Percentiles rank a stretch among this genome's conserved stretches.
phyloP scores from a whole-genome alignment of 2,113 vertebrate genomes.

The Prunella fulvescens region DNA sequence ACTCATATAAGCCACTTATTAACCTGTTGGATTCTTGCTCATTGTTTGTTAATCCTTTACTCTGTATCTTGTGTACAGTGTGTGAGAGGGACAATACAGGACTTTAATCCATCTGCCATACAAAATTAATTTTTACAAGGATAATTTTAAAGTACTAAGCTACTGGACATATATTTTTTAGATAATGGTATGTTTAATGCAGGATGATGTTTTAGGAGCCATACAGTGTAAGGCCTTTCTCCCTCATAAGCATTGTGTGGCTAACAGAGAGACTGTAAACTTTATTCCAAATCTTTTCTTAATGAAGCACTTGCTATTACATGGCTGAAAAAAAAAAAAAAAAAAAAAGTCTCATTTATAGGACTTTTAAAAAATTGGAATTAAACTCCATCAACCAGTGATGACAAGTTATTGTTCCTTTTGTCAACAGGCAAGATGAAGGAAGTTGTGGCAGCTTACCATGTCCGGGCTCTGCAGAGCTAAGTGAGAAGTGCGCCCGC shows the following conservation, averaged over 20 bases:
- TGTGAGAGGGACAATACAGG: not conserved
- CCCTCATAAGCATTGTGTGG: not conserved
- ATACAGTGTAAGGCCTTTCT: not conserved
- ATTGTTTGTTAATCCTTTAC: not conserved
- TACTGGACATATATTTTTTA: not conserved
- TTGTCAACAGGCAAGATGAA: slow-evolving; percentile 83
- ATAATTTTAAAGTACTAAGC: not conserved
- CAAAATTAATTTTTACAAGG: not conserved
- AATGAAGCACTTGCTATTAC: slow-evolving; percentile 33
- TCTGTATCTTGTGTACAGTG: not conserved
- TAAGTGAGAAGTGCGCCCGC: slow-evolving; percentile 70
- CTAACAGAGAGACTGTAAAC: not conserved
- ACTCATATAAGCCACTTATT: not conserved
- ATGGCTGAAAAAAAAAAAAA: not conserved
- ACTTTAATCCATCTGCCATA: not conserved
- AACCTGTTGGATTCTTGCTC: not conserved
- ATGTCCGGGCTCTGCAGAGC: slow-evolving; percentile 74
- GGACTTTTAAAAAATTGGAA: slow-evolving; percentile 47
- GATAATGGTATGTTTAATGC: not conserved
- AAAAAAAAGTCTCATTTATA: not conserved
- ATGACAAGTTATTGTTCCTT: slow-evolving; percentile 83
- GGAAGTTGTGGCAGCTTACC: slow-evolving; percentile 74
- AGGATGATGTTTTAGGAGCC: not conserved
- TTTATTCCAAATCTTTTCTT: not conserved
- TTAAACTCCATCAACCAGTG: slow-evolving; percentile 55